A percentile compares a stretch with the other conserved stretches of the same genome.
Evolutionary conservation across 2,113 vertebrate genomes (phyloP).

Genomic region (Tragelaphus scriptus): DNA sequence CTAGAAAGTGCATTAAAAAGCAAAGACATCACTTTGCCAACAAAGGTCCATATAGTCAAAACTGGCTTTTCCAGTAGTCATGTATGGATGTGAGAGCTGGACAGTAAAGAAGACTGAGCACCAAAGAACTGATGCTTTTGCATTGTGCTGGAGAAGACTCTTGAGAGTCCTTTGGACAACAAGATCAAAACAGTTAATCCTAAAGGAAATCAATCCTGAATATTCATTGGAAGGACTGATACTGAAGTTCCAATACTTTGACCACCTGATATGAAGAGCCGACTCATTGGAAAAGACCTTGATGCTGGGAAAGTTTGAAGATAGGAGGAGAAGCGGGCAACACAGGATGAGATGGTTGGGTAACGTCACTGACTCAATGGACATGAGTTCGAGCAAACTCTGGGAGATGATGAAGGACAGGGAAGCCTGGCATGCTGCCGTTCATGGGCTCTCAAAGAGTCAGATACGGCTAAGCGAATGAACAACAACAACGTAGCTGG

Average conservation of each 20-base stretch:
- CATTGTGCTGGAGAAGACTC: neutral
- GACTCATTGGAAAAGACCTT: neutral
- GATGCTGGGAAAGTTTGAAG: neutral
- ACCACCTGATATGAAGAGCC: neutral
- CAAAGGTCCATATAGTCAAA: neutral
- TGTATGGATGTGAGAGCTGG: neutral
- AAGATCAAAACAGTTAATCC: neutral
- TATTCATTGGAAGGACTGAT: neutral
- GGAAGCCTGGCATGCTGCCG: neutral
- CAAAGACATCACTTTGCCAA: neutral
- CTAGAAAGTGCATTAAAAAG: neutral
- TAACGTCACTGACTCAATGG: neutral
- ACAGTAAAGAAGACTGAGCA: neutral
- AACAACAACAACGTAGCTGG: neutral
- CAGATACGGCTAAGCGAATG: neutral
- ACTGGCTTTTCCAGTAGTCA: neutral
- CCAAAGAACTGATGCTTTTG: neutral
- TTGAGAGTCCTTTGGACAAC: neutral
- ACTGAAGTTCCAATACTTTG: neutral
- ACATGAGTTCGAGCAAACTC: neutral
- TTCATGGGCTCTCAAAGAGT: neutral
- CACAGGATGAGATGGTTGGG: neutral
- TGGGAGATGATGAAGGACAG: neutral
- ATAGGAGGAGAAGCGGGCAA: neutral
- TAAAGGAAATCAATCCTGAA: neutral